Conservation (phyloP, 2,113 vertebrate genomes). For the Callionymus lyra region DNA sequence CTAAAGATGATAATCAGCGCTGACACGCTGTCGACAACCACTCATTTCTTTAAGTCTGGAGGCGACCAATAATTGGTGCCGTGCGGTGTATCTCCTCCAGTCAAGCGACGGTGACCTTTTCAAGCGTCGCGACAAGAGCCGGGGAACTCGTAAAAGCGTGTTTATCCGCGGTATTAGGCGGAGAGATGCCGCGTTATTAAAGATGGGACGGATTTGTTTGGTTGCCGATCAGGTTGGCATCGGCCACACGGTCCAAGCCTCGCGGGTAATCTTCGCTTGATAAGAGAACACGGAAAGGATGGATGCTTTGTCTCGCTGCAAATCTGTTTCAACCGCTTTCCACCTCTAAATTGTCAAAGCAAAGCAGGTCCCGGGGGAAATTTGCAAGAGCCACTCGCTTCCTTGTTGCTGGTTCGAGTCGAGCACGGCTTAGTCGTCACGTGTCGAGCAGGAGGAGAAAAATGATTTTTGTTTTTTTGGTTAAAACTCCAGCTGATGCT, state of each 20-base stretch:
- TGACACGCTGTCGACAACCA: slow-evolving; percentile 17
- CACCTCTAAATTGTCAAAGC: slow-evolving; percentile 57
- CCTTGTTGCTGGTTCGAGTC: slow-evolving; percentile 52
- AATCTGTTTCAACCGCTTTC: slow-evolving; percentile 62
- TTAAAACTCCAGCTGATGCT: slow-evolving; percentile 46
- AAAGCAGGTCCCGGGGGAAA: slow-evolving; percentile 54
- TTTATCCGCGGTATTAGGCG: slow-evolving; percentile 49
- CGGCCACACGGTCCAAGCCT: slow-evolving; percentile 36
- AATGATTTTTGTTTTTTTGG: slow-evolving; percentile 45
- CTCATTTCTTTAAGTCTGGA: slow-evolving; percentile 31
- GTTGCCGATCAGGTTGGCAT: slow-evolving; percentile 53
- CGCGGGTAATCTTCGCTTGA: slow-evolving; percentile 53
- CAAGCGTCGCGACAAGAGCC: slow-evolving; percentile 21
- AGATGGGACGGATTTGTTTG: slow-evolving; percentile 57
- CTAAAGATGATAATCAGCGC: slow-evolving; percentile 19
- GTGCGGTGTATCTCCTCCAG: slow-evolving; percentile 24
- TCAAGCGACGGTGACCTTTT: slow-evolving; percentile 58
- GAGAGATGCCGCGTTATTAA: slow-evolving; percentile 50
- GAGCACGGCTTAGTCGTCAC: slow-evolving; percentile 24
- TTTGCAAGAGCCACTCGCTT: slow-evolving; percentile 55
- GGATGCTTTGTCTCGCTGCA: slow-evolving; percentile 55
- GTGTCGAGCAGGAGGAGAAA: slow-evolving; percentile 42
- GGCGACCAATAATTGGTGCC: slow-evolving; percentile 36
- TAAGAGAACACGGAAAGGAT: slow-evolving; percentile 46
- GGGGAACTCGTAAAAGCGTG: slow-evolving; percentile 43